Base-by-base conservation (phyloP, 2,113 vertebrate genomes). In the Protobothrops flavoviridis region DNA sequence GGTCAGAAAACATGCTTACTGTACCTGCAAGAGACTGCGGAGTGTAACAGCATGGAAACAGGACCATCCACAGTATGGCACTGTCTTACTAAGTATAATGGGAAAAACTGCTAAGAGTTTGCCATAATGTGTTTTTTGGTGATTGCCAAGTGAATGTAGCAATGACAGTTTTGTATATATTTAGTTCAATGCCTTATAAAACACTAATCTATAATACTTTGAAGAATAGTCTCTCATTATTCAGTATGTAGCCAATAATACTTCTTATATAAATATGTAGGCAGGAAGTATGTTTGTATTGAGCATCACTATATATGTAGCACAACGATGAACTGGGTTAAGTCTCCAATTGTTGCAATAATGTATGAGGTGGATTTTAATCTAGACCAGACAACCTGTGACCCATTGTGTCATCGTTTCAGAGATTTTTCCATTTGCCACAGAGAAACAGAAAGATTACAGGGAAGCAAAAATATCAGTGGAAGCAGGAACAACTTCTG, bases 1-100 rank as follows among this genome's bases (percentile, higher is more conserved):
- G 97, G 97, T 98, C 97, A 98, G 97, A 96, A 97, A 97, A 52
- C 96, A 96, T 96, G 96, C 97, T 97, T 97, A 93, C 92, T 94
- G 93, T 97, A 97, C 97, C 97, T 97, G 97, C 97, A 97, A 81
- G 97, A 94, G 95, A 96, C 97, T 97, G 96, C 97, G n/a, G 87
- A 96, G 96, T 88, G 93, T 92, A 43, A 11, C 4, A 24, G 97
- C 95, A 95, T 55, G 59, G 24, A 93, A 96, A 94, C 94, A 15
- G 55, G 88, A 94, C 96, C 43, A 96, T 92, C 98, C 98, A 97
- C 97, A 94, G 97, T 96, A 97, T 96, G 97, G 97, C 97, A 97
- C 96, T 98, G 96, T 97, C 96, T 96, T 57, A 96, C 94, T 95
- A 61, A 94, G 57, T 94, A 97, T 96, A 0, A 0, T 0, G 5